Evolutionary conservation across 2,797 vertebrate genomes (phyloP).

Genomic region (Lacerta bilineata): DNA sequence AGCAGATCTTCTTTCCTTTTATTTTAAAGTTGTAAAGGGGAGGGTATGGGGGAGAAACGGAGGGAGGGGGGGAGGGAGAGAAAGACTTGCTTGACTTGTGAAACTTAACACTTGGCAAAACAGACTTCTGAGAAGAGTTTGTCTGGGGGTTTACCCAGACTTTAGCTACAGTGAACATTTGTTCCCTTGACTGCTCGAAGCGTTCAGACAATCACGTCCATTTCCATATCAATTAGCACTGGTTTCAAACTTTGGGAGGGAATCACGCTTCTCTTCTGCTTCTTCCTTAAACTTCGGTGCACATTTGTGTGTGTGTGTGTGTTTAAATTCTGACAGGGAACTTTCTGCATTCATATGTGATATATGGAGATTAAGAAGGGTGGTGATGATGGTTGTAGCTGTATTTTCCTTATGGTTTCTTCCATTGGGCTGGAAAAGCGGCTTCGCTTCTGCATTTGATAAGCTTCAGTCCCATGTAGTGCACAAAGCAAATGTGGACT

Average conservation of each 20-base stretch:
- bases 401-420: not conserved
- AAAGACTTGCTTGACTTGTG: conserved; percentile 40
- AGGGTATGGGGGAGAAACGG: no score
- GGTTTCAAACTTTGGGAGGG: not conserved
- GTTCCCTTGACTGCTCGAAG: conserved; percentile 24
- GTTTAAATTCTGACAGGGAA: not conserved
- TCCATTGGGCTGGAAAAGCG: not conserved
- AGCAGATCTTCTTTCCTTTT: conserved; percentile 6
- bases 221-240: not conserved
- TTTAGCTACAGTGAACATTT: conserved; percentile 30
- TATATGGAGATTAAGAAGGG: not conserved
- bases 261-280: not conserved
- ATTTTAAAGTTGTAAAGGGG: not conserved
- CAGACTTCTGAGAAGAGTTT: conserved; percentile 28
- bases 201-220: conserved; percentile 34
- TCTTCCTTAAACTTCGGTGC: not conserved
- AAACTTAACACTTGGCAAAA: conserved; percentile 48
- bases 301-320: not conserved
- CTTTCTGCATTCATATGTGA: not conserved
- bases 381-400: not conserved
- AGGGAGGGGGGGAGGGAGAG: not conserved
- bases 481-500: conserved; percentile 18
- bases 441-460: not conserved
- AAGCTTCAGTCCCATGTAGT: not conserved
- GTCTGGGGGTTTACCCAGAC: conserved; percentile 36